phyloP scores from a whole-genome alignment of 2,113 vertebrate genomes.

The Gnathonemus echidnorhynchus region DNA sequence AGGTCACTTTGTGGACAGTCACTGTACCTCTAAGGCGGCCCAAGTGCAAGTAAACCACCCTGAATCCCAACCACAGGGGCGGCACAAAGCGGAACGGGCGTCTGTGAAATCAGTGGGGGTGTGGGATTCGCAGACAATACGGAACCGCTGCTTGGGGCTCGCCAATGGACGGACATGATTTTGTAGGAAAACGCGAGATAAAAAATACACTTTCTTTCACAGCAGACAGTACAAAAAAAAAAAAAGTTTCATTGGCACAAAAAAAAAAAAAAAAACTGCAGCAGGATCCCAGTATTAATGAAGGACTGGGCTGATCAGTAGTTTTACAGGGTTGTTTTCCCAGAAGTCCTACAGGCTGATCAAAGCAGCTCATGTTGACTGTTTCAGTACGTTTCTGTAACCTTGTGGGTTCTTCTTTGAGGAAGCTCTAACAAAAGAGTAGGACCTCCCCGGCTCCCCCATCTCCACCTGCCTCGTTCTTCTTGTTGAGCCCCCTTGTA shows the following conservation, averaged over 20 bases:
- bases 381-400: not conserved
- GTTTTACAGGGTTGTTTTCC: conserved; percentile 25
- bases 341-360: not conserved
- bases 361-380: not conserved
- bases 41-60: conserved; percentile 18
- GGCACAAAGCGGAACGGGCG: not conserved
- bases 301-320: conserved; percentile 46
- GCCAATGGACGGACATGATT: conserved; percentile 14
- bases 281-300: conserved; percentile 29
- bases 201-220: conserved; percentile 53
- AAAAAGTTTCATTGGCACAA: conserved; percentile 49
- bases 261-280: conserved; percentile 37
- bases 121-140: conserved; percentile 13
- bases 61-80: not conserved
- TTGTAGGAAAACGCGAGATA: conserved; percentile 42
- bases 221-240: conserved; percentile 51
- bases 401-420: not conserved
- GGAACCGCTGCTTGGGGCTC: conserved; percentile 7
- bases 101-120: not conserved
- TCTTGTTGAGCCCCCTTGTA: not conserved
- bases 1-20: conserved; percentile 4
- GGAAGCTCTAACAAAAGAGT: not conserved
- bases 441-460: not conserved
- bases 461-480: not conserved
- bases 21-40: conserved; percentile 19